A percentile compares a stretch with the other conserved stretches of the same genome.
Evolutionary conservation across 2,113 vertebrate species (phyloP).

Genomic region (Nettapus auritus): DNA sequence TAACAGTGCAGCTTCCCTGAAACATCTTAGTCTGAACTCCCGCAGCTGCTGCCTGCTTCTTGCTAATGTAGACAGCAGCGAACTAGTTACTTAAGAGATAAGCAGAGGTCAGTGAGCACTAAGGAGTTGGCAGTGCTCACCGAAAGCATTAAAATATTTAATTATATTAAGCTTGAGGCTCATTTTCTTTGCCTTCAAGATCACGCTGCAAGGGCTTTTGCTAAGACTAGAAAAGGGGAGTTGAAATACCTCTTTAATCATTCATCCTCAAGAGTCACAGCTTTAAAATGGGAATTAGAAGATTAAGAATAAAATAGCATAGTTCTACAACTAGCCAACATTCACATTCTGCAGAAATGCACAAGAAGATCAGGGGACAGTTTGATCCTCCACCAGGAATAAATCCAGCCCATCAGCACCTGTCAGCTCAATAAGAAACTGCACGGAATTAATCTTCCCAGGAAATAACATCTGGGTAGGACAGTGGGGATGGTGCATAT

Average conservation of each 20-base stretch:
- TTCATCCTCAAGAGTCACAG: not conserved
- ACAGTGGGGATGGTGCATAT: fast-evolving
- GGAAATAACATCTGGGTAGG: not conserved
- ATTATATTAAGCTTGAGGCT: not conserved
- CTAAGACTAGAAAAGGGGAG: conserved; percentile 2
- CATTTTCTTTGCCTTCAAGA: conserved; percentile 22
- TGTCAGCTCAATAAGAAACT: not conserved
- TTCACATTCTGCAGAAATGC: not conserved
- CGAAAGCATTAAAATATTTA: not conserved
- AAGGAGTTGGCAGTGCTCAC: not conserved
- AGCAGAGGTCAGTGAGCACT: not conserved
- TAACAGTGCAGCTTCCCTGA: not conserved
- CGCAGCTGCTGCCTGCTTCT: not conserved
- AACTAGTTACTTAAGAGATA: not conserved
- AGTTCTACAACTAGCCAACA: not conserved
- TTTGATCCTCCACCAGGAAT: not conserved
- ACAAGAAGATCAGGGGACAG: not conserved
- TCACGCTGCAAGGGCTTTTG: not conserved
- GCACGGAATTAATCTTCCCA: fast-evolving
- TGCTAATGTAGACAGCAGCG: not conserved
- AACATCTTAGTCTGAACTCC: not conserved
- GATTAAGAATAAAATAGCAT: not conserved
- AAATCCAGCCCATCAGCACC: not conserved
- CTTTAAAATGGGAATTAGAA: not conserved
- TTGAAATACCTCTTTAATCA: conserved; percentile 14